Evolutionary conservation across 2,113 vertebrate genomes (phyloP).

Genomic region (Brachyhypopomus occidentalis): DNA sequence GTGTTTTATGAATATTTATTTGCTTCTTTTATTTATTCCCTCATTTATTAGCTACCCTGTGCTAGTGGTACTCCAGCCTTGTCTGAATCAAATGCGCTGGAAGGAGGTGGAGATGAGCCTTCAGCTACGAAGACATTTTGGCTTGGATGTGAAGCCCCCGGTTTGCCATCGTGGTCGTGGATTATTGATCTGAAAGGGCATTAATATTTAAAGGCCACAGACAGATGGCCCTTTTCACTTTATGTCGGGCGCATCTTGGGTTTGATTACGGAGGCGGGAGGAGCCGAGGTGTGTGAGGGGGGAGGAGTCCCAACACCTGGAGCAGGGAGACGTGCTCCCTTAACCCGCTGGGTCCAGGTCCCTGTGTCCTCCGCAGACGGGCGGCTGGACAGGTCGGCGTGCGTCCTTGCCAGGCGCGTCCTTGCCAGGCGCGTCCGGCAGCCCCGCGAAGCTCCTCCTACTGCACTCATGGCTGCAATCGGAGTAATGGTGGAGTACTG

Average conservation of each 20-base stretch:
- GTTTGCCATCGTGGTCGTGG: constrained; percentile 28
- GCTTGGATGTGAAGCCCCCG: neutral
- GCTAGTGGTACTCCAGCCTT: neutral
- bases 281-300: constrained; percentile 3
- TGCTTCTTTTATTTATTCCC: constrained; percentile 34
- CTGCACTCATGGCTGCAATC: constrained; percentile 5
- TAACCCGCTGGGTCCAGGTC: neutral
- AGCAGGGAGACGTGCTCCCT: neutral
- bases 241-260: constrained; percentile 3
- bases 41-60: constrained; percentile 22
- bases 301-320: constrained; percentile 12
- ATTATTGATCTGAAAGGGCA: constrained; percentile 45
- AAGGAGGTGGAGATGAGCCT: neutral
- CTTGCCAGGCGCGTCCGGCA: too few relatives aligned
- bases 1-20: constrained; percentile 45
- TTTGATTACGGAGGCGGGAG: neutral
- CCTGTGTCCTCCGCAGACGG: neutral
- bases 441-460: neutral
- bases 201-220: constrained; percentile 60
- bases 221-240: constrained; percentile 43
- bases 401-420: neutral
- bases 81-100: neutral
- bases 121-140: neutral
- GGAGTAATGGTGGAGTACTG: constrained; percentile 1
- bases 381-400: neutral